A percentile compares a stretch with the other conserved stretches of the same genome.
These are phyloP conservation scores for Perodicticus potto DNA, from an alignment of 2,797 vertebrate genomes.

Conservation along the genomic window DNA sequence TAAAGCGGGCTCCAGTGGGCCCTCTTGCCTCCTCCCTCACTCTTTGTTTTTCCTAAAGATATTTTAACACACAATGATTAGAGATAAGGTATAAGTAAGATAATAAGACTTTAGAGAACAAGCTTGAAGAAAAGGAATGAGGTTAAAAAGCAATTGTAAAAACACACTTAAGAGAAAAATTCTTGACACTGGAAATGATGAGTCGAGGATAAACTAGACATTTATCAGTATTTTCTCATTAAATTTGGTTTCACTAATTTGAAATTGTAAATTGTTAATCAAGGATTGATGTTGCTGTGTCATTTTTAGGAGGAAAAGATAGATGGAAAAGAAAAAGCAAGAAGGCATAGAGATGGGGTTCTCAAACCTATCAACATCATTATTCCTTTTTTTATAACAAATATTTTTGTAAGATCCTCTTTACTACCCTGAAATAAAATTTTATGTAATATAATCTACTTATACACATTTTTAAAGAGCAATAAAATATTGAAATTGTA, in stretches of 20 bases:
- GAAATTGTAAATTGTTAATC: conserved; percentile 53
- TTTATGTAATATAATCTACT: conserved; percentile 15
- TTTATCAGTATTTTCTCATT: conserved; percentile 50
- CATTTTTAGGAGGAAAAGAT: conserved; percentile 26
- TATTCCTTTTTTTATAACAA: conserved; percentile 51
- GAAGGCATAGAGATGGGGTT: background rate
- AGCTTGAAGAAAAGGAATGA: conserved; percentile 25
- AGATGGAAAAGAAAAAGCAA: background rate
- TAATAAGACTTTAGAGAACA: conserved; percentile 39
- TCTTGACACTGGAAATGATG: conserved; percentile 43
- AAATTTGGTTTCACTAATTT: conserved; percentile 60
- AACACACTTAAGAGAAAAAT: conserved; percentile 20
- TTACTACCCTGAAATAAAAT: conserved; percentile 50
- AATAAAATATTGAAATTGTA: conserved; percentile 33
- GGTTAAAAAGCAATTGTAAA: conserved; percentile 10
- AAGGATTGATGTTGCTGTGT: conserved; percentile 8
- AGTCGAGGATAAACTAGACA: conserved; percentile 20
- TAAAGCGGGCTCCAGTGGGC: too few species aligned
- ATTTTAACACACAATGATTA: conserved; percentile 52
- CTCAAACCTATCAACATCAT: conserved; percentile 11
- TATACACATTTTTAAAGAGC: conserved; percentile 1
- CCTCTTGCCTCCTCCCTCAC: too few species aligned
- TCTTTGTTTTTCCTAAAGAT: conserved; percentile 24
- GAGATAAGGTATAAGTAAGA: conserved; percentile 22
- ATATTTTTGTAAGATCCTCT: background rate